phyloP scores from a whole-genome alignment of 2,797 vertebrate species.

The Mormyrus hasselquistii region DNA sequence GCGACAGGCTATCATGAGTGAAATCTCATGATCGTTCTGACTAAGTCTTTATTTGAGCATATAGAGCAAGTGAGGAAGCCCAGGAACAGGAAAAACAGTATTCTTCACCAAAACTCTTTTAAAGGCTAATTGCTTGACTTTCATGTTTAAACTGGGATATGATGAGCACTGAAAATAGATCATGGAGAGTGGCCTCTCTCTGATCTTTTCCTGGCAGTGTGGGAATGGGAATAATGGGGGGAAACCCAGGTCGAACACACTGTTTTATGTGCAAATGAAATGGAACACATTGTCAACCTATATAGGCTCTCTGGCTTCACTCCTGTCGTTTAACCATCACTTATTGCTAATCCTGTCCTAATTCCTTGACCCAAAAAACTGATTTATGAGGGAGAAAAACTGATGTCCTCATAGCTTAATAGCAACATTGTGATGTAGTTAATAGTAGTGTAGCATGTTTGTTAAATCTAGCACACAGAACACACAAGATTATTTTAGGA shows the following conservation, averaged over 20 bases:
- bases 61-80: neutral
- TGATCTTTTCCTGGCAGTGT: constrained; percentile 16
- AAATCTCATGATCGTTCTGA: neutral
- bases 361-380: constrained; percentile 10
- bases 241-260: neutral
- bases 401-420: neutral
- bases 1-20: neutral
- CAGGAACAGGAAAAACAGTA: neutral
- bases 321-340: constrained; percentile 10
- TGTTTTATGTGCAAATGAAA: constrained; percentile 28
- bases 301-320: neutral
- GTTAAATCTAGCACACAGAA: neutral
- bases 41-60: neutral
- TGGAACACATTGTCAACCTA: constrained; percentile 8
- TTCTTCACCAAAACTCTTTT: neutral
- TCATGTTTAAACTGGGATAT: constrained; percentile 17
- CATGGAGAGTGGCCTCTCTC: neutral
- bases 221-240: neutral
- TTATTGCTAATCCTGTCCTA: constrained; percentile 19
- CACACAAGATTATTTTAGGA: neutral
- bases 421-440: neutral
- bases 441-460: neutral
- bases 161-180: constrained; percentile 22
- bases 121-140: constrained; percentile 23
- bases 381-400: neutral